Conservation (phyloP, 2,113 vertebrate genomes). For the Tetrax tetrax region DNA sequence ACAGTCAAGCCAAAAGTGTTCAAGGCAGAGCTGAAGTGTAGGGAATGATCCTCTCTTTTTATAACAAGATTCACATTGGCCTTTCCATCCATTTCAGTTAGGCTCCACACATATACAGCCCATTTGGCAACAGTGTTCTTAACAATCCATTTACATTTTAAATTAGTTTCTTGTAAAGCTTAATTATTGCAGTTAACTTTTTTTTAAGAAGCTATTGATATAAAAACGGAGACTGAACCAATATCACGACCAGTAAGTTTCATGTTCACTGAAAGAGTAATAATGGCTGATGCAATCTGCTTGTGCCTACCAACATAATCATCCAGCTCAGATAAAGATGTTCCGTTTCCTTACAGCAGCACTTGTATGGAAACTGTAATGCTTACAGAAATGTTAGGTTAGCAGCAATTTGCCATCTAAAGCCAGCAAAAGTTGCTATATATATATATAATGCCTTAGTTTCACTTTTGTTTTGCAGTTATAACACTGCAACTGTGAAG, state of each 20-base stretch:
- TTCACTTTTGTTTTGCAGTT: constrained; percentile 30
- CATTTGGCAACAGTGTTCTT: background rate
- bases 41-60: background rate
- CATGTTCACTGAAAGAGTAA: background rate
- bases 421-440: background rate
- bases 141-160: background rate
- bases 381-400: background rate
- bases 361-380: background rate
- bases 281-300: background rate
- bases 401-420: background rate
- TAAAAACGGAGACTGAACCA: background rate
- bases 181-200: background rate
- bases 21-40: background rate
- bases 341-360: background rate
- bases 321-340: background rate
- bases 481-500: background rate
- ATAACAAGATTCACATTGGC: background rate
- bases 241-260: background rate
- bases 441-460: background rate
- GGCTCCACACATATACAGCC: background rate
- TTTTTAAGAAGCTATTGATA: background rate
- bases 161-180: background rate
- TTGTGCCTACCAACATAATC: background rate
- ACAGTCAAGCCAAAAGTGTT: background rate
- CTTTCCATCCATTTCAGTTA: background rate